phyloP scores from a whole-genome alignment of 2,797 vertebrate genomes.

The Mormyrus proboscirostris region DNA sequence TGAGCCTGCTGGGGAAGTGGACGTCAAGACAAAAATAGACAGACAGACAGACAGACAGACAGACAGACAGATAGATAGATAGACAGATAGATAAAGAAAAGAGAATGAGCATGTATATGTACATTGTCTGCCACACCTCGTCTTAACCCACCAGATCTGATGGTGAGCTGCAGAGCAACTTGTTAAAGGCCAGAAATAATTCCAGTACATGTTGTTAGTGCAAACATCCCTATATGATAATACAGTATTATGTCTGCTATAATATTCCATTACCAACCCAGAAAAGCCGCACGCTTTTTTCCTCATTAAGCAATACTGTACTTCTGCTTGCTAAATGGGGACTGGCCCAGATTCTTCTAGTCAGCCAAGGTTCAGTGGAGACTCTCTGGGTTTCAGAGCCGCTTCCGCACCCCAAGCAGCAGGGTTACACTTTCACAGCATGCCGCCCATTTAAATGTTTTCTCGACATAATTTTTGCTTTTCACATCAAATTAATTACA shows the following conservation, averaged over 20 bases:
- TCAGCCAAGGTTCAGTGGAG: constrained; percentile 6
- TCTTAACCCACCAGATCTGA: not conserved
- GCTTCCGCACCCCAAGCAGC: not conserved
- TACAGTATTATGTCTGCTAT: not conserved
- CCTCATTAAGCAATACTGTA: not conserved
- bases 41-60: not conserved
- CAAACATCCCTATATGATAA: not conserved
- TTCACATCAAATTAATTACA: not conserved
- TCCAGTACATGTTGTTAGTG: not conserved
- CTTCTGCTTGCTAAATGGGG: not conserved
- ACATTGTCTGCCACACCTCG: not conserved
- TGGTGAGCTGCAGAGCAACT: not conserved
- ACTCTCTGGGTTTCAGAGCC: not conserved
- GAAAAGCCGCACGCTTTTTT: not conserved
- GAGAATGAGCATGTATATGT: not conserved
- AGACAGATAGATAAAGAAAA: not conserved
- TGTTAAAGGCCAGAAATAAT: not conserved
- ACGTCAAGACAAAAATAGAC: not conserved
- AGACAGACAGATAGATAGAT: not conserved
- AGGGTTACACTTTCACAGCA: not conserved
- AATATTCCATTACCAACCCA: not conserved
- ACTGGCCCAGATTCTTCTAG: not conserved
- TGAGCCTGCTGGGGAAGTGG: not conserved
- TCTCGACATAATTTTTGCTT: not conserved
- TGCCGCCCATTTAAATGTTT: not conserved